Evolutionary conservation across 2,888 invertebrate species (phyloP).

Genomic region (Agriopis marginaria): DNA sequence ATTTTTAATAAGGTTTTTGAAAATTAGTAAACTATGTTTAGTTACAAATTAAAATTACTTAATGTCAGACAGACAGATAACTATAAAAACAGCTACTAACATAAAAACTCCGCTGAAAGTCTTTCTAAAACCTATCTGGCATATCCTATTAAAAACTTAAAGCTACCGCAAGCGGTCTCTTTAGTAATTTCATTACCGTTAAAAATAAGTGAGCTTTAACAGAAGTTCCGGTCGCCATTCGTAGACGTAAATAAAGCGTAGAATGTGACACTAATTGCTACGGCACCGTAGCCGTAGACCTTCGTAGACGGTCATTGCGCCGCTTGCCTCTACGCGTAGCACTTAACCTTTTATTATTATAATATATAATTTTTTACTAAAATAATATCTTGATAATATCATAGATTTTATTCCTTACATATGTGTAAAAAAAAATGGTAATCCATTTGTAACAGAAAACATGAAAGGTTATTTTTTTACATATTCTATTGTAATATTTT

Average conservation of each 20-base stretch:
- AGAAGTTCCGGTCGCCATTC: constrained; percentile 39
- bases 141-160: constrained; percentile 1
- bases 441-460: neutral
- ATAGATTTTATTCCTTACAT: neutral
- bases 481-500: neutral
- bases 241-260: constrained; percentile 59
- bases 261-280: constrained; percentile 71
- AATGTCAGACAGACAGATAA: neutral
- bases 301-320: constrained; percentile 54
- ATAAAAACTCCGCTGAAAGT: neutral
- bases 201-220: constrained; percentile 38
- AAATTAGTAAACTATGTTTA: too few species aligned
- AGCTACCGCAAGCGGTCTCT: neutral
- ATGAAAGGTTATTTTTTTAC: neutral
- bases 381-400: neutral
- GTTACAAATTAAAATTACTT: too few species aligned
- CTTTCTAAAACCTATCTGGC: neutral
- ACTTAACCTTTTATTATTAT: constrained; percentile 13
- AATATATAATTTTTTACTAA: neutral
- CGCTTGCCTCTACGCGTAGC: constrained; percentile 14
- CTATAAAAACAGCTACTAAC: neutral
- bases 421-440: neutral
- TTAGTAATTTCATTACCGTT: constrained; percentile 33
- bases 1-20: too few species aligned
- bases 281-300: constrained; percentile 54